Percentiles rank a stretch among this genome's conserved stretches.
Evolutionary conservation across 1,140 invertebrate species (phyloP).

Genomic region (Zaprionus ghesquierei): DNA sequence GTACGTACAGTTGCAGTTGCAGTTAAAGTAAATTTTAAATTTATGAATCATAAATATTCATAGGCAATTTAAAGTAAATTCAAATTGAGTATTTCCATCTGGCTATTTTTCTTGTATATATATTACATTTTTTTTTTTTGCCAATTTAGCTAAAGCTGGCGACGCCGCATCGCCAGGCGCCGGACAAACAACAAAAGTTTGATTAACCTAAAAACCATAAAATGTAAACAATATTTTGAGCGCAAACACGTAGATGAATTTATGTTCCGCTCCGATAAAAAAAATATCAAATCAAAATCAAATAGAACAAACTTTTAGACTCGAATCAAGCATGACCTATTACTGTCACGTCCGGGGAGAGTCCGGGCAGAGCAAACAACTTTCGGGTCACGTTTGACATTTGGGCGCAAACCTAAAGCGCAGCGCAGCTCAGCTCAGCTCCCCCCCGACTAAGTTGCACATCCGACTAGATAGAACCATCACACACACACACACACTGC

Average conservation of each 20-base stretch:
- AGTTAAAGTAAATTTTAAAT: neutral
- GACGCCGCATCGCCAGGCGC: neutral
- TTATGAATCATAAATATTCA: neutral
- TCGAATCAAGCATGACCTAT: conserved; percentile 69
- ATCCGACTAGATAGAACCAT: conserved; percentile 22
- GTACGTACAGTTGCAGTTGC: conserved; percentile 11
- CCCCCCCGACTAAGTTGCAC: conserved; percentile 4
- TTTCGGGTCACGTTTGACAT: conserved; percentile 73
- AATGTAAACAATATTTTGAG: conserved; percentile 39
- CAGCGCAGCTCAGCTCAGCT: conserved; percentile 13
- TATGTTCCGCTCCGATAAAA: conserved; percentile 45
- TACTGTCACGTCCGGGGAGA: conserved; percentile 65
- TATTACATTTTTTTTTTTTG: neutral
- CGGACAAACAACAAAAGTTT: conserved; percentile 24
- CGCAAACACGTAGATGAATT: conserved; percentile 43
- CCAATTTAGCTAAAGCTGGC: neutral
- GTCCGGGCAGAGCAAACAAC: conserved; percentile 52
- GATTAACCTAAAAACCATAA: conserved; percentile 43
- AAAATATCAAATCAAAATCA: conserved; percentile 74
- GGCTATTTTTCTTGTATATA: neutral
- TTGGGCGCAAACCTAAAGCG: conserved; percentile 11
- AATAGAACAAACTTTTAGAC: conserved; percentile 60
- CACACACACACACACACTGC: conserved; percentile 21
- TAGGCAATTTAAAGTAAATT: neutral
- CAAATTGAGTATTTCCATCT: neutral